Percentiles rank a stretch among this genome's conserved stretches.
Conservation (phyloP, 2,888 invertebrate species). For the Agonopterix heracliana region DNA sequence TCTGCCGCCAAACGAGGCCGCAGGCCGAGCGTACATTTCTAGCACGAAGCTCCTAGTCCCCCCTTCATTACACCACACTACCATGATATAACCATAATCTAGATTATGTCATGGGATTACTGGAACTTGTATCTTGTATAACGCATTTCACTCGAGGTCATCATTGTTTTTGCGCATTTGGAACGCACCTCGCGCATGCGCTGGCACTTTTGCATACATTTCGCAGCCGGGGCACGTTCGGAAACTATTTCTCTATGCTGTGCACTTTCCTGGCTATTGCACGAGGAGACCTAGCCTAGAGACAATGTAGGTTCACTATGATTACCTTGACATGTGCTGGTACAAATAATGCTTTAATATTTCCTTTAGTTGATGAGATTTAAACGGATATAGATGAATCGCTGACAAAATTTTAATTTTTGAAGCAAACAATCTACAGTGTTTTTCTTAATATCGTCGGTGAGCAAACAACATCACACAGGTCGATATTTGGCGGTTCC, state of each 20-base stretch:
- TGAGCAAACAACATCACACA: too few species aligned
- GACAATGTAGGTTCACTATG: constrained; percentile 59
- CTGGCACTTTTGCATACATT: constrained; percentile 15
- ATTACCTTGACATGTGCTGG: constrained; percentile 18
- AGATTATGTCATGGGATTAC: constrained; percentile 72
- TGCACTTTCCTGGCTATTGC: constrained; percentile 40
- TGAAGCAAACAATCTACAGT: too few species aligned
- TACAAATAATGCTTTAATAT: too few species aligned
- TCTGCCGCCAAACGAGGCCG: too few species aligned
- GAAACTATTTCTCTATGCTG: constrained; percentile 53
- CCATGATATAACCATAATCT: constrained; percentile 38
- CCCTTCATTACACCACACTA: too few species aligned
- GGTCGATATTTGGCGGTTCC: too few species aligned
- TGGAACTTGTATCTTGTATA: constrained; percentile 65
- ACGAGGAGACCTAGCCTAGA: constrained; percentile 47
- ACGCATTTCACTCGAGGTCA: constrained; percentile 56
- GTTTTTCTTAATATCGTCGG: too few species aligned
- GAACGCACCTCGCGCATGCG: constrained; percentile 26
- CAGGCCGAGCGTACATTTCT: too few species aligned
- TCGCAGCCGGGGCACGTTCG: constrained; percentile 42
- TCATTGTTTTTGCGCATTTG: constrained; percentile 24
- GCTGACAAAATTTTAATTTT: too few species aligned
- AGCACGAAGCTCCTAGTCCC: too few species aligned
- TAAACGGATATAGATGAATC: too few species aligned
- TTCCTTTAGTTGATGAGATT: too few species aligned